These are phyloP conservation scores for Sternotherus odoratus DNA, from an alignment of 2,797 vertebrate species.

Conservation along the genomic window DNA sequence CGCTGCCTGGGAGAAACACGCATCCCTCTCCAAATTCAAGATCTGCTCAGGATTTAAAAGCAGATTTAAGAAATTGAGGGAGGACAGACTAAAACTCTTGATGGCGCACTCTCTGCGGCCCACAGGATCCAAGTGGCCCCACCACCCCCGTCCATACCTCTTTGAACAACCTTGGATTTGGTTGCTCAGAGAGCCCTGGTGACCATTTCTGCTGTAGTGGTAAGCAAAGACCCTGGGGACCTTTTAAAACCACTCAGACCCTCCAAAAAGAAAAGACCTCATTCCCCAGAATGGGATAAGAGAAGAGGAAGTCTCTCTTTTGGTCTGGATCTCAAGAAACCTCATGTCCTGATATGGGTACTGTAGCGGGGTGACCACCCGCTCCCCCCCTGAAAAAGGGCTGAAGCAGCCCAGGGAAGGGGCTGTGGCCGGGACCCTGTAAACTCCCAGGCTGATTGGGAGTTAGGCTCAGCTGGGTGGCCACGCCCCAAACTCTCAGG, in stretches of 20 bases:
- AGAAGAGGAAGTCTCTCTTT: background rate
- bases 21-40: background rate
- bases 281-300: background rate
- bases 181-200: background rate
- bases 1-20: background rate
- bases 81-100: background rate
- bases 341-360: background rate
- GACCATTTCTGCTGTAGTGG: background rate
- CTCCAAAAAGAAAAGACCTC: background rate
- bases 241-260: background rate
- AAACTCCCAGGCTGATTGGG: no score
- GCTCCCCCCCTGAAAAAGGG: no score
- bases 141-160: background rate
- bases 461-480: no score
- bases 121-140: background rate
- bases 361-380: no score
- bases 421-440: no score
- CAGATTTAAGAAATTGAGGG: background rate
- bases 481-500: no score
- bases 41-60: background rate
- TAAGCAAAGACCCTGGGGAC: background rate
- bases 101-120: background rate
- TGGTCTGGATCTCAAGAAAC: background rate
- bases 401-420: no score
- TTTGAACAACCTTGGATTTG: background rate